phyloP scores from a whole-genome alignment of 2,888 invertebrate genomes.

The Laspeyria flexula region DNA sequence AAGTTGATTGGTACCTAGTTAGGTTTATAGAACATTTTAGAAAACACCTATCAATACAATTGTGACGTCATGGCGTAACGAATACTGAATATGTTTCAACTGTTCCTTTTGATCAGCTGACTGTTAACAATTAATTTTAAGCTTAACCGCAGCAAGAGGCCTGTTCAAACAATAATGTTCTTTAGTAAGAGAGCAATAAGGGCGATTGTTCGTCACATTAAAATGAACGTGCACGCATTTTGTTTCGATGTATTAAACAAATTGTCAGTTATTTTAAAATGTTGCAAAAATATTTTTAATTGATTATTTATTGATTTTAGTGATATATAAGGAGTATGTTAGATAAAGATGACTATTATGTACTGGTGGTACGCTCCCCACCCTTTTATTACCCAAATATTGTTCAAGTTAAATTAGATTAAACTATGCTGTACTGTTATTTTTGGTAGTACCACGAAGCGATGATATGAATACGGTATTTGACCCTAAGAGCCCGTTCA shows the following conservation, averaged over 20 bases:
- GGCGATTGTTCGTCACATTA: conserved; percentile 39
- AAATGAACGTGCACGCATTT: conserved; percentile 29
- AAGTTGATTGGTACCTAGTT: background rate
- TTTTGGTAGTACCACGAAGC: too few species aligned
- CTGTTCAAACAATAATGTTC: conserved; percentile 38
- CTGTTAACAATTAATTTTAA: conserved; percentile 7
- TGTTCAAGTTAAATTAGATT: too few species aligned
- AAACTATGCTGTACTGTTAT: too few species aligned
- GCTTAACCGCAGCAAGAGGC: conserved; percentile 34
- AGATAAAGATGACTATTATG: conserved; percentile 39
- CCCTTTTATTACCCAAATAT: conserved; percentile 51
- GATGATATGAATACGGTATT: too few species aligned
- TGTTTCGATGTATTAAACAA: conserved; percentile 28
- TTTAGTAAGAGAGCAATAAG: conserved; percentile 57
- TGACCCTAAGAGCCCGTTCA: too few species aligned
- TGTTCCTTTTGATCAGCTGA: background rate
- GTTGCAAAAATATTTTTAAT: conserved; percentile 11
- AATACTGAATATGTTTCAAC: conserved; percentile 24
- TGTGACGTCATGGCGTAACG: background rate
- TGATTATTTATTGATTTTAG: conserved; percentile 19
- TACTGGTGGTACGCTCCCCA: conserved; percentile 38
- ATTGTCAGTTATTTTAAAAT: conserved; percentile 10
- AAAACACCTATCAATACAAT: conserved; percentile 11
- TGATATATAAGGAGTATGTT: conserved; percentile 25
- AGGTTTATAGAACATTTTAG: background rate